Evolutionary conservation across 2,888 invertebrate genomes (phyloP), one percentile per base, ranked within the genome.

Genomic region (Mylabris sibirica): DNA sequence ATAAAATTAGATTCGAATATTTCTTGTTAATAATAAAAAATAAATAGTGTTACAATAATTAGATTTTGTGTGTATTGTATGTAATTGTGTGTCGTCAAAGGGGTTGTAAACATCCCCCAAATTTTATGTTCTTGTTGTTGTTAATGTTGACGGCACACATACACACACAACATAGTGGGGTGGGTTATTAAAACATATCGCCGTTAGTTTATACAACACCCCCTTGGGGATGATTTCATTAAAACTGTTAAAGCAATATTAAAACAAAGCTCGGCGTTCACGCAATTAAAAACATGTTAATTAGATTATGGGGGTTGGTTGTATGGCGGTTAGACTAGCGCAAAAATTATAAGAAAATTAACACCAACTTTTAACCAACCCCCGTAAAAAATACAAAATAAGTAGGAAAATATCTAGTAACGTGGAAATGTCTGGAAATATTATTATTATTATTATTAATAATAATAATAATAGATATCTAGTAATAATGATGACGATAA

Each of bases 251-350:
- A 66, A 63, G 59, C 67, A 65, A 63, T 67, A 65, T 70, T 65
- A 67, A 70, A 67, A 65, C 65, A 61, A 60, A 57, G 34, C 30
- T 66, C 61, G 38, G 60, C 61, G 63, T 68, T 61, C 17, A 44
- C 22, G 26, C 79, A 78, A 78, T 79, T 79, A 79, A 79, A 78
- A 78, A 76, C 75, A 65, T 70, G 75, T 77, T 78, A 77, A 78
- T 78, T 78, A 73, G 69, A 73, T 77, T 77, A 76, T 59, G 64
- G 53, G 38, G n/a, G n/a, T n/a, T n/a, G n/a, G 38, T 38, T n/a
- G n/a, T n/a, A 6, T 3, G 14, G 17, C 5, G 5, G 17, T 5
- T 17, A 20, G 30, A 64, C 20, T 34, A 14, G 57, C 22, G 53
- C 17, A 53, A n/a, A 41, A 59, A 12, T 57, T 49, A 20, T 49